Percentiles rank a stretch among this genome's conserved stretches.
phyloP scores from a whole-genome alignment of 2,113 vertebrate genomes.

The Platycercus adscitus region DNA sequence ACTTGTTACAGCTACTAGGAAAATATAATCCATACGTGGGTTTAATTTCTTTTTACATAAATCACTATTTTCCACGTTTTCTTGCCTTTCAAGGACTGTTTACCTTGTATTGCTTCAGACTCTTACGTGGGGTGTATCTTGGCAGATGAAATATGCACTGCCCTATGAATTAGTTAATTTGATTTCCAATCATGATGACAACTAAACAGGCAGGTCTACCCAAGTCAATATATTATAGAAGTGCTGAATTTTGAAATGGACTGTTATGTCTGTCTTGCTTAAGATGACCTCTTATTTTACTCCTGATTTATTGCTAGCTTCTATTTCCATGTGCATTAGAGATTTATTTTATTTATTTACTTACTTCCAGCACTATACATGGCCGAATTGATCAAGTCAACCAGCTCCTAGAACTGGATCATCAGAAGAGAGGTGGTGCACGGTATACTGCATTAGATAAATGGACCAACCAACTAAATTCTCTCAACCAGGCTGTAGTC shows the following conservation, averaged over 20 bases:
- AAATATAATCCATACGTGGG: background rate
- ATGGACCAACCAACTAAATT: conserved; percentile 99
- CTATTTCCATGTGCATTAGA: background rate
- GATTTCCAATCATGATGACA: background rate
- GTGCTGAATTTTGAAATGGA: background rate
- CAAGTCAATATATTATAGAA: background rate
- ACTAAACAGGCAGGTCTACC: background rate
- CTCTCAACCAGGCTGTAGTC: conserved; percentile 99
- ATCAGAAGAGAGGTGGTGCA: conserved; percentile 97
- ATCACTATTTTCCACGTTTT: background rate
- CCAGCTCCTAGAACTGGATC: conserved; percentile 97
- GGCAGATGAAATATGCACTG: background rate
- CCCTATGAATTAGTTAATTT: background rate
- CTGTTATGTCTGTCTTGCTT: background rate
- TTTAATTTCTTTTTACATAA: background rate
- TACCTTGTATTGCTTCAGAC: background rate
- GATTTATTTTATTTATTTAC: background rate
- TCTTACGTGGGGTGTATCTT: background rate
- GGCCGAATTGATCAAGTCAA: conserved; percentile 95
- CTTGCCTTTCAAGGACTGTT: background rate
- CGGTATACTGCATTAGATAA: conserved; percentile 98
- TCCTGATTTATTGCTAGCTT: background rate
- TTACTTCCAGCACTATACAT: conserved; percentile 90
- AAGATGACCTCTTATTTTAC: background rate
- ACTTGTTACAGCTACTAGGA: background rate